Evolutionary conservation across 2,888 invertebrate genomes (phyloP).

Genomic region (Rhingia campestris): DNA sequence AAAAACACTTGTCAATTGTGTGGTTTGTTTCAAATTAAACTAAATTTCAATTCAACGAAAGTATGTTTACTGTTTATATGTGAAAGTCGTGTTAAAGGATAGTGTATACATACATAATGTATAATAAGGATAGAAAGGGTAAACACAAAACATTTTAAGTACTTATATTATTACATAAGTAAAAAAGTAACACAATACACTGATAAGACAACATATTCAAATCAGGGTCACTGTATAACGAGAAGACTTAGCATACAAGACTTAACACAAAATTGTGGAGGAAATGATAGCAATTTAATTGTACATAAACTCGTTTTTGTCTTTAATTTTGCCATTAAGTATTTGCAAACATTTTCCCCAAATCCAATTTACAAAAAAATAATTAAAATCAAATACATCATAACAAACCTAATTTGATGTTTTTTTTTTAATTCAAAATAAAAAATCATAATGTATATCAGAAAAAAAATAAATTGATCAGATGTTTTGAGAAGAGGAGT

Average conservation of each 20-base stretch:
- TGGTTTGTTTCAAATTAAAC: constrained; percentile 44
- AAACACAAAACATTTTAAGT: constrained; percentile 50
- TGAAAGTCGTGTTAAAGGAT: constrained; percentile 34
- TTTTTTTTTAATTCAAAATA: constrained; percentile 47
- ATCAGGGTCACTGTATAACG: constrained; percentile 57
- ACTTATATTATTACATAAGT: constrained; percentile 56
- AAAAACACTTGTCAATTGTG: constrained; percentile 60
- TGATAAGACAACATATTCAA: constrained; percentile 70
- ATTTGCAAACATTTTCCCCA: constrained; percentile 43
- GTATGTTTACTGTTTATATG: constrained; percentile 41
- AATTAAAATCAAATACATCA: constrained; percentile 50
- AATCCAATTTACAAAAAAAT: constrained; percentile 45
- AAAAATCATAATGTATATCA: constrained; percentile 33
- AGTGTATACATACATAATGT: constrained; percentile 53
- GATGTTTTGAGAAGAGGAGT: constrained; percentile 69
- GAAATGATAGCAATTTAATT: constrained; percentile 32
- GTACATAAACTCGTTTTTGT: neutral
- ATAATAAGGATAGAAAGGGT: constrained; percentile 41
- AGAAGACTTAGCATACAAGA: constrained; percentile 54
- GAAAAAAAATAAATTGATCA: constrained; percentile 54
- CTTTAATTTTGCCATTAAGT: neutral
- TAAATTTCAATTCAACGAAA: constrained; percentile 51
- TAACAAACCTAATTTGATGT: constrained; percentile 61
- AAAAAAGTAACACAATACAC: constrained; percentile 69
- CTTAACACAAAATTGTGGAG: constrained; percentile 47